phyloP scores from a whole-genome alignment of 2,888 invertebrate genomes.

The Atrina japonica region DNA sequence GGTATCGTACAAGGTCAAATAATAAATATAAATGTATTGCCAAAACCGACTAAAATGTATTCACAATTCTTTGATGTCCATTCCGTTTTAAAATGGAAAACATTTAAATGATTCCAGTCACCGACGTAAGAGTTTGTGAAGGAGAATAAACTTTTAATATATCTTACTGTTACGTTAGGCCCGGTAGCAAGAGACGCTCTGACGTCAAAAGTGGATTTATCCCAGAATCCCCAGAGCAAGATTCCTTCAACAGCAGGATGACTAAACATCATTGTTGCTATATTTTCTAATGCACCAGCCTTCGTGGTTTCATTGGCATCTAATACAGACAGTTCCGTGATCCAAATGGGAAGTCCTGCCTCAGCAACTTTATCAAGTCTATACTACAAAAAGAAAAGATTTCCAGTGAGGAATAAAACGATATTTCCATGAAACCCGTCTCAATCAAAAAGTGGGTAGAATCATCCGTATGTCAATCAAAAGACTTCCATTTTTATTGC shows the following conservation, averaged over 20 bases:
- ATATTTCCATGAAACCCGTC: not conserved
- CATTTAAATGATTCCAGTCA: not conserved
- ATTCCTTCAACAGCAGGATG: slow-evolving; percentile 48
- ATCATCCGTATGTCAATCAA: not conserved
- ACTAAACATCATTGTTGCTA: slow-evolving; percentile 45
- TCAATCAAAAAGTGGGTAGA: no score
- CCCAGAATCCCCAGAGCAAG: slow-evolving; percentile 67
- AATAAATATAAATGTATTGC: no score
- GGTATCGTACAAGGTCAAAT: no score
- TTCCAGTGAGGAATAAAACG: not conserved
- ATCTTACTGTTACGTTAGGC: slow-evolving; percentile 48
- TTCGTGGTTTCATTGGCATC: slow-evolving; percentile 40
- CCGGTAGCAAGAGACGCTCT: slow-evolving; percentile 56
- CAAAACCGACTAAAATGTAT: no score
- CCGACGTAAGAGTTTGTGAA: not conserved
- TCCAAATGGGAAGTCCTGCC: slow-evolving; percentile 63
- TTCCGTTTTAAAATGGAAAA: not conserved
- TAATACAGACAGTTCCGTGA: slow-evolving; percentile 61
- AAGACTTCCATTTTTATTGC: no score
- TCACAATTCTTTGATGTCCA: no score
- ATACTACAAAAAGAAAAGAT: slow-evolving; percentile 43
- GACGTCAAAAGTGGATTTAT: slow-evolving; percentile 40
- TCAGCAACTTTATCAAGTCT: slow-evolving; percentile 58
- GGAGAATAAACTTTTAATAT: not conserved
- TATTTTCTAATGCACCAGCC: slow-evolving; percentile 44